These are phyloP conservation scores for Synanthedon myopaeformis DNA, from an alignment of 2,888 invertebrate genomes.

Conservation along the genomic window DNA sequence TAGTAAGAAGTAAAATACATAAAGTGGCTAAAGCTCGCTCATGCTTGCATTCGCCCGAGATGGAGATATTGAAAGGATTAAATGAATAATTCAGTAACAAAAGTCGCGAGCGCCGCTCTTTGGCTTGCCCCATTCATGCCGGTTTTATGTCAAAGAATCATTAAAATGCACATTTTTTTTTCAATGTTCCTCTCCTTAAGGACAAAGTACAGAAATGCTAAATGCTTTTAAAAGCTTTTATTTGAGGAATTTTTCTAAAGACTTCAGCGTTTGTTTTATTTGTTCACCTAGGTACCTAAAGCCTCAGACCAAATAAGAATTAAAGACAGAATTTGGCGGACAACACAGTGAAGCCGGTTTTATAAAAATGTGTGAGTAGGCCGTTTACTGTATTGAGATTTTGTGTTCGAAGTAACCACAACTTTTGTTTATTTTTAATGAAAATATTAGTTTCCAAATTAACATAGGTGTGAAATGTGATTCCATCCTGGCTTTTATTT, in stretches of 20 bases:
- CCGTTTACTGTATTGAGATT: too few relatives aligned
- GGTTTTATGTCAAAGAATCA: constrained; percentile 38
- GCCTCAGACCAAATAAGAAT: too few relatives aligned
- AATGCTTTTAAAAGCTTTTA: neutral
- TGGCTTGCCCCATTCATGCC: constrained; percentile 32
- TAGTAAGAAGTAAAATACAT: constrained; percentile 25
- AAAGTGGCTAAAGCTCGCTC: constrained; percentile 20
- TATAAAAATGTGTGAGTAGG: too few relatives aligned
- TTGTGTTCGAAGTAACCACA: too few relatives aligned
- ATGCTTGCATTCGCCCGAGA: constrained; percentile 18
- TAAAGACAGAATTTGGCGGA: too few relatives aligned
- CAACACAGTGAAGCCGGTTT: too few relatives aligned
- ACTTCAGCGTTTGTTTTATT: too few relatives aligned
- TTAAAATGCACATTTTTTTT: constrained; percentile 51
- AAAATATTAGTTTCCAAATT: too few relatives aligned
- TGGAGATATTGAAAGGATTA: constrained; percentile 54
- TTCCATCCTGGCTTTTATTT: too few relatives aligned
- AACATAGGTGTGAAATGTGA: too few relatives aligned
- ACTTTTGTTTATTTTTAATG: too few relatives aligned
- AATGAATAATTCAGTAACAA: constrained; percentile 52
- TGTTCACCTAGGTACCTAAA: too few relatives aligned
- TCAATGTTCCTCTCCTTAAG: constrained; percentile 23
- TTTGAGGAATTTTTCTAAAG: neutral
- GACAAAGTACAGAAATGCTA: constrained; percentile 2
- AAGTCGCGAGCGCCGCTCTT: constrained; percentile 38